Percentiles rank a stretch among this genome's conserved stretches.
Evolutionary conservation across 2,797 vertebrate genomes (phyloP).

Genomic region (Salarias fasciatus): DNA sequence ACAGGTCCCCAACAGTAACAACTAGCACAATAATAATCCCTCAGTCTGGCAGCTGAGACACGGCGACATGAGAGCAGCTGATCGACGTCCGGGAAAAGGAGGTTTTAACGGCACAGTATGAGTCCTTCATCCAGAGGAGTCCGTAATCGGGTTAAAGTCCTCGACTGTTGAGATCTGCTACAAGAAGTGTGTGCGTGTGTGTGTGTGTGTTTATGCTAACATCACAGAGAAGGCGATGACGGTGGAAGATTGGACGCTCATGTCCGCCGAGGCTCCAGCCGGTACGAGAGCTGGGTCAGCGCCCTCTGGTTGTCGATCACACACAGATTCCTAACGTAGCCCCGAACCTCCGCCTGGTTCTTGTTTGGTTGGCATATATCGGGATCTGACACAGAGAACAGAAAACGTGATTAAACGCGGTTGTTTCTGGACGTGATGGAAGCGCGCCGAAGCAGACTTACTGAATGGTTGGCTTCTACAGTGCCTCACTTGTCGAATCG

Average conservation of each 20-base stretch:
- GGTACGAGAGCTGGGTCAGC: constrained; percentile 97
- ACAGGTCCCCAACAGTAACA: constrained; percentile 64
- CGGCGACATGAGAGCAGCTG: constrained; percentile 54
- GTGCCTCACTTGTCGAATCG: constrained; percentile 92
- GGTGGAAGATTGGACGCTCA: constrained; percentile 74
- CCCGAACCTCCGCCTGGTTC: constrained; percentile 95
- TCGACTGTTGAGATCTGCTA: constrained; percentile 62
- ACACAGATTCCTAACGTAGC: constrained; percentile 94
- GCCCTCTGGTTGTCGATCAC: constrained; percentile 99
- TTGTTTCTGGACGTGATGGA: background rate
- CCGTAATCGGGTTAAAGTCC: constrained; percentile 45
- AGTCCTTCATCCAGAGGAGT: constrained; percentile 53
- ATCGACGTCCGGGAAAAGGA: constrained; percentile 58
- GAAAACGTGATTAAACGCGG: background rate
- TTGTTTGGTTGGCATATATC: constrained; percentile 94
- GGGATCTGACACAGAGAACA: constrained; percentile 80
- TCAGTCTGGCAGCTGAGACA: constrained; percentile 49
- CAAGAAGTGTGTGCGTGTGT: constrained; percentile 38
- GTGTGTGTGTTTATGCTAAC: constrained; percentile 35
- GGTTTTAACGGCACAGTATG: constrained; percentile 67
- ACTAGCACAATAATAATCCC: constrained; percentile 42
- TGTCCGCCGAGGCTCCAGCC: constrained; percentile 92
- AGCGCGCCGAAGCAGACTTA: constrained; percentile 79
- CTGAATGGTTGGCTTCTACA: constrained; percentile 96
- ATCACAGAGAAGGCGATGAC: constrained; percentile 64